Base-by-base conservation (phyloP, 2,113 vertebrate species). In the Xyrauchen texanus region DNA sequence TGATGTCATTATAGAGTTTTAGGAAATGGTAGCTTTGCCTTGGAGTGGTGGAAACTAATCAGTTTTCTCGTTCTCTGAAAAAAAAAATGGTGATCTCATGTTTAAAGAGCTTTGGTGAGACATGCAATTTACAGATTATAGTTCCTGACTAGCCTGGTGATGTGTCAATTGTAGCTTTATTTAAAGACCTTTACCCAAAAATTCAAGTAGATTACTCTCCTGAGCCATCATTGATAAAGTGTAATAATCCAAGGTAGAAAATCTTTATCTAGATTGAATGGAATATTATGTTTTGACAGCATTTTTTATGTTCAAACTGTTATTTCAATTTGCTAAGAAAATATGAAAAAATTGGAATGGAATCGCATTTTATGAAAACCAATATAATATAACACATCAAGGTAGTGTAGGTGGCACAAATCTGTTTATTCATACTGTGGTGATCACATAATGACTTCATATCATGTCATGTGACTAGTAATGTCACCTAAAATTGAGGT, bases 1-100 rank as follows among this genome's bases (percentile, higher is more conserved):
- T 67, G 34, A 66, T 80, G 76, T 80, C 78, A 77, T 76, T 60
- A 57, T 4, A 61, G 67, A 76, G 13, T 80, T 80, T 67, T 63
- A 64, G 70, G 82, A 83, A 80, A 63, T 7, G 74, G 51, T 46
- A 60, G 52, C 78, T 67, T 72, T 47, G n/a, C n/a, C n/a, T n/a
- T n/a, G n/a, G n/a, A n/a, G n/a, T n/a, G n/a, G n/a, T n/a, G n/a
- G 46, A 80, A 77, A 67, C 62, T 47, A 62, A 67, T 58, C 58
- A n/a, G n/a, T n/a, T n/a, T n/a, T n/a, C 42, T 77, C 76, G 67
- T 74, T 45, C 46, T 63, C n/a, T n/a, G n/a, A n/a, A n/a, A 57
- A 60, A 53, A 61, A 72, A 69, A 55, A 58, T 5, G 61, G 67
- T 70, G 76, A 79, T 64, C 49, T 73, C 66, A 83, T 46, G 16